phyloP scores from a whole-genome alignment of 2,113 vertebrate genomes.

The Neopipo cinnamomea region DNA sequence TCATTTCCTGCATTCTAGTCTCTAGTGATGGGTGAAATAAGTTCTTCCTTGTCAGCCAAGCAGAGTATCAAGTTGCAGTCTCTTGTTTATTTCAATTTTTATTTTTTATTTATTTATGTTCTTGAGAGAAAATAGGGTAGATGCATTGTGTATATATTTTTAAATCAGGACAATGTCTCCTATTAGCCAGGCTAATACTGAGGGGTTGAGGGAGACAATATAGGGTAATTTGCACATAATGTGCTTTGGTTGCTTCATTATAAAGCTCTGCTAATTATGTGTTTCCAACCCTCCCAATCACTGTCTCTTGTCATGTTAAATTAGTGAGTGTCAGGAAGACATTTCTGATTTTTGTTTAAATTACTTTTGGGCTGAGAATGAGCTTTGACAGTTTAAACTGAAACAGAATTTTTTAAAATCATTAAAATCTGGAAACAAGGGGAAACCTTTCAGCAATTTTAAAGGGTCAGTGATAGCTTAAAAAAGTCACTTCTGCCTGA shows the following conservation, averaged over 20 bases:
- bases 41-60: conserved; percentile 30
- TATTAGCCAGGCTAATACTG: background rate
- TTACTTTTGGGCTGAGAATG: background rate
- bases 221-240: background rate
- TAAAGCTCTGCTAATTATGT: background rate
- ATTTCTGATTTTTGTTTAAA: background rate
- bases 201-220: background rate
- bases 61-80: background rate
- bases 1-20: conserved; percentile 13
- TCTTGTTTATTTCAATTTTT: background rate
- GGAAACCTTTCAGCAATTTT: background rate
- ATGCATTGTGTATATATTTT: background rate
- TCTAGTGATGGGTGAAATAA: conserved; percentile 48
- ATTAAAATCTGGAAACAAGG: background rate
- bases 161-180: background rate
- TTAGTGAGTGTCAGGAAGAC: conserved; percentile 1
- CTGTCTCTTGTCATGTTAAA: background rate
- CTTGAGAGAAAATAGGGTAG: background rate
- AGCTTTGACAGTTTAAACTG: background rate
- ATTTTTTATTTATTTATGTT: background rate
- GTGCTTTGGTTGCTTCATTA: background rate
- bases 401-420: background rate
- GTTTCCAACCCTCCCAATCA: background rate
- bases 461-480: background rate
- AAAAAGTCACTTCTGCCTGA: background rate